These are phyloP conservation scores for Pterois miles DNA, from an alignment of 2,797 vertebrate genomes.

Conservation along the genomic window DNA sequence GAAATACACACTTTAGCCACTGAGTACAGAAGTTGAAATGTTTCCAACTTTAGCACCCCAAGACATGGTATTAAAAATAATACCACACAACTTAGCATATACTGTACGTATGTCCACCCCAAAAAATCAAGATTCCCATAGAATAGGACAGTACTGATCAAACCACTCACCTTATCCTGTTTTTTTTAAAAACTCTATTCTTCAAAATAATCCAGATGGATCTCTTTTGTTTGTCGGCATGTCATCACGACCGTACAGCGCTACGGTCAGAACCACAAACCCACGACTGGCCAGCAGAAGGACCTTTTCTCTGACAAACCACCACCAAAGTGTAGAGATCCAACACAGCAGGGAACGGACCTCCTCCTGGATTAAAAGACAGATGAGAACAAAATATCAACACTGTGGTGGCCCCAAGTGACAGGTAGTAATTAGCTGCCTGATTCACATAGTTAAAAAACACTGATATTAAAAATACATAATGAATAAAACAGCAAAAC, in stretches of 20 bases:
- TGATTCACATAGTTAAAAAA: too few relatives aligned
- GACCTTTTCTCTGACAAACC: slow-evolving; percentile 83
- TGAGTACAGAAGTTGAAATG: too few relatives aligned
- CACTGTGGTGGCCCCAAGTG: too few relatives aligned
- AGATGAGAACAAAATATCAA: background rate
- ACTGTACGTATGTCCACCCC: too few relatives aligned
- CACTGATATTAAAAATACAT: too few relatives aligned
- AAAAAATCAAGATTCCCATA: too few relatives aligned
- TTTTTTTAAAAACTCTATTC: slow-evolving; percentile 83
- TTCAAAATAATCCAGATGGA: slow-evolving; percentile 87
- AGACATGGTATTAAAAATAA: too few relatives aligned
- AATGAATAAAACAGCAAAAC: too few relatives aligned
- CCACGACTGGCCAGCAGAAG: slow-evolving; percentile 83
- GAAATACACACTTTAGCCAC: too few relatives aligned
- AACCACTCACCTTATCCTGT: slow-evolving; percentile 73
- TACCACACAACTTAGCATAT: background rate
- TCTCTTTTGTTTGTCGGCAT: slow-evolving; percentile 60
- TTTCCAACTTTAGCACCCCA: too few relatives aligned
- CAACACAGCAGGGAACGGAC: slow-evolving; percentile 87
- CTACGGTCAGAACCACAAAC: slow-evolving; percentile 84
- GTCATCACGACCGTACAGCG: slow-evolving; percentile 79
- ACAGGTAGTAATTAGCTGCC: too few relatives aligned
- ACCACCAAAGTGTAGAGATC: slow-evolving; percentile 78
- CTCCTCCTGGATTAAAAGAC: slow-evolving; percentile 70
- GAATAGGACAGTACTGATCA: background rate